Base-by-base conservation (phyloP, 2,888 invertebrate species). In the Adelphocoris suturalis region DNA sequence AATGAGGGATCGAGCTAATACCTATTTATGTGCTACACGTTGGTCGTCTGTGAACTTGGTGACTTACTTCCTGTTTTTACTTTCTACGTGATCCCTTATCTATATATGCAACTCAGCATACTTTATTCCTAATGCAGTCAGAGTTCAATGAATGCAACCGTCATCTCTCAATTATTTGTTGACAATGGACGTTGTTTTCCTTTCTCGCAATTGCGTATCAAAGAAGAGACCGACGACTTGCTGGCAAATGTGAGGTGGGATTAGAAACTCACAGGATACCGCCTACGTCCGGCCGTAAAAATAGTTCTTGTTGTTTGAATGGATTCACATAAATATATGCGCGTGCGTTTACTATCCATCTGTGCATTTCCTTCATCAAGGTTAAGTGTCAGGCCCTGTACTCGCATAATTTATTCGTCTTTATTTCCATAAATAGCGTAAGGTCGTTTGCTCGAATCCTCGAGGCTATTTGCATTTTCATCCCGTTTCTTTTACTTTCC, bases 301-400 rank as follows among this genome's bases (percentile, higher is more conserved):
- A 23, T 19, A 13, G 11, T 16, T 68, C 23, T 68, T 68, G 68
- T 68, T 68, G 13, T 52, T 52, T 14, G 23, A 68, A 68, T 23
- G 68, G 19, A 68, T 68, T 19, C 23, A 23, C 68, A n/a, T n/a
- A n/a, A n/a, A n/a, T n/a, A 57, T 57, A 16, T n/a, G n/a, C 57
- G n/a, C n/a, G 5, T 37, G 37, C 57, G n/a, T 52, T 52, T 52
- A 16, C 52, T 52, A 52, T 23, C 23, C 68, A 27, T 23, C 19
- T 52, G n/a, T 11, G 23, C 57, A 12, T 68, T 68, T 68, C 19
- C 68, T 57, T 52, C 52, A 52, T 16, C 61, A 61, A 61, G n/a
- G 61, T 16, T 61, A 57, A 27, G 68, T 68, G 68, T 68, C 68
- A 68, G 61, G 27, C 19, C 57, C 68, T 68, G 68, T 68, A 11